phyloP scores from a whole-genome alignment of 53 echinoderm and acorn worm genomes.

The Mesocentrotus franciscanus region DNA sequence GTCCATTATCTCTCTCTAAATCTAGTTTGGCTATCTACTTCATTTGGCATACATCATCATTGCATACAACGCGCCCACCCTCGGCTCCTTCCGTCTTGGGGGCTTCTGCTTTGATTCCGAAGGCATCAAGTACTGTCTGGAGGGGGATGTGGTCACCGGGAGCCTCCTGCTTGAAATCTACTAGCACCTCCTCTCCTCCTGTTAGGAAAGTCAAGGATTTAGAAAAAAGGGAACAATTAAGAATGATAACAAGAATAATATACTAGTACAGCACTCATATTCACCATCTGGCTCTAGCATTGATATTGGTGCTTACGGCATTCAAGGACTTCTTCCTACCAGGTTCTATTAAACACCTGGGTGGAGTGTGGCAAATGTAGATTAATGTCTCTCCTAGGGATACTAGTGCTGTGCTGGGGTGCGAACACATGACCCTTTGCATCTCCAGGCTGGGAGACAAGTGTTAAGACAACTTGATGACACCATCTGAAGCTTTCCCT shows the following conservation, averaged over 20 bases:
- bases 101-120: constrained; percentile 53
- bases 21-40: neutral
- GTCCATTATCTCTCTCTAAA: neutral
- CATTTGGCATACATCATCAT: constrained; percentile 59
- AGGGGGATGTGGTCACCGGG: constrained; percentile 67
- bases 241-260: neutral
- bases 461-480: no score
- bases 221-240: neutral
- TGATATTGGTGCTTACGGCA: no score
- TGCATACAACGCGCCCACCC: constrained; percentile 61
- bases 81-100: constrained; percentile 39
- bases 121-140: constrained; percentile 59
- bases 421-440: no score
- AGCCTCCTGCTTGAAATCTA: constrained; percentile 61
- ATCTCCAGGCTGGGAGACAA: no score
- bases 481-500: no score
- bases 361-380: no score
- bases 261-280: no score
- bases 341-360: no score
- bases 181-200: constrained; percentile 67
- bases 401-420: no score
- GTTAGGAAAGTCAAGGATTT: neutral
- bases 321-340: no score
- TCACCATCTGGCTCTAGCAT: no score
- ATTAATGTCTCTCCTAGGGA: no score